These are phyloP conservation scores for Mermis nigrescens DNA, from an alignment of 2,888 invertebrate genomes.

Conservation along the genomic window DNA sequence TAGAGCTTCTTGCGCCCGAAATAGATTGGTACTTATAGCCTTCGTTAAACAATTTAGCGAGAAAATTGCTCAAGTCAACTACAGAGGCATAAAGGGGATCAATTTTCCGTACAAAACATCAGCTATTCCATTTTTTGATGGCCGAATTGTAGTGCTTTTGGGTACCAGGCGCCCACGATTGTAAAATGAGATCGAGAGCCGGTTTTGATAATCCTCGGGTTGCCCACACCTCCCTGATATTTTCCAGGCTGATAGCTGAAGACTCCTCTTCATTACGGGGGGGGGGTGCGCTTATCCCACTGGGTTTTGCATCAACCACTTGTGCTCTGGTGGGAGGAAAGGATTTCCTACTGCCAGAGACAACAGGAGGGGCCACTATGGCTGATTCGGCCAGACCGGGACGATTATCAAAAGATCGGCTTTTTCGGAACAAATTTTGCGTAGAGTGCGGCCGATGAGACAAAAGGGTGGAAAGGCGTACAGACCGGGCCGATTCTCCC, in stretches of 20 bases:
- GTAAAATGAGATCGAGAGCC: neutral
- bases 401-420: neutral
- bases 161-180: neutral
- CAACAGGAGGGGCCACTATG: neutral
- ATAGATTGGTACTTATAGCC: neutral
- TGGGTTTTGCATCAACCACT: neutral
- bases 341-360: neutral
- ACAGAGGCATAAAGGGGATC: neutral
- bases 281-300: neutral
- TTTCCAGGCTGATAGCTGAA: neutral
- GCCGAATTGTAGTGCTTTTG: neutral
- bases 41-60: neutral
- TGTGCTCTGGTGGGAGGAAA: neutral
- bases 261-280: neutral
- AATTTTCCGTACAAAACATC: neutral
- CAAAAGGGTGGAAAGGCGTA: neutral
- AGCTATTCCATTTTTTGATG: neutral
- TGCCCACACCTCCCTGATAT: too few relatives aligned
- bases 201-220: too few relatives aligned
- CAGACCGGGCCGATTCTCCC: too few relatives aligned
- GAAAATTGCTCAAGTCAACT: neutral
- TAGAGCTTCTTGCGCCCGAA: neutral
- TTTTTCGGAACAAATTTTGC: neutral
- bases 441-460: neutral
- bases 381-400: neutral